Conservation (phyloP, 2,113 vertebrate genomes). For the Salvelinus alpinus region DNA sequence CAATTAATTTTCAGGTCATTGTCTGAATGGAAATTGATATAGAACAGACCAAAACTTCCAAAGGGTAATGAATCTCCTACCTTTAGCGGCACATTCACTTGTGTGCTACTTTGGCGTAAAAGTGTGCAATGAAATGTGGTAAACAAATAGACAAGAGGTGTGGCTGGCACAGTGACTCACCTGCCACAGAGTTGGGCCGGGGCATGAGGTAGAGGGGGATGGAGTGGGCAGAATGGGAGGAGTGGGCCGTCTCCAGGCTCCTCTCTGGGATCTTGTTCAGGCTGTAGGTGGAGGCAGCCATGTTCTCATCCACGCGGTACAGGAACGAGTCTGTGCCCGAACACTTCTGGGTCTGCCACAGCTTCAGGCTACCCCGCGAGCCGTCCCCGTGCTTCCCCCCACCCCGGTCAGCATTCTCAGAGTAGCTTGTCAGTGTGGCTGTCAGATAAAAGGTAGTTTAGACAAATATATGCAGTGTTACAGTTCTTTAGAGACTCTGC, state of each 20-base stretch:
- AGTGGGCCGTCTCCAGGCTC: constrained; percentile 84
- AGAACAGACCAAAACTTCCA: no score
- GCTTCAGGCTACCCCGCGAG: constrained; percentile 89
- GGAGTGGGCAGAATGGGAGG: constrained; percentile 80
- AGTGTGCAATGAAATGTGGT: no score
- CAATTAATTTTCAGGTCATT: no score
- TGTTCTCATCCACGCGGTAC: constrained; percentile 96
- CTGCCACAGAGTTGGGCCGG: constrained; percentile 97
- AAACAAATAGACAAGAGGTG: not conserved
- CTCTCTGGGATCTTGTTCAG: constrained; percentile 97
- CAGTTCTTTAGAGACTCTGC: no score
- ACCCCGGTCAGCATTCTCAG: constrained; percentile 87
- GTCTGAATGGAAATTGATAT: no score
- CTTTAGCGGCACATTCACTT: no score
- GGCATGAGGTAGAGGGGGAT: constrained; percentile 98
- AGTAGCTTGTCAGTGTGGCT: constrained; percentile 98
- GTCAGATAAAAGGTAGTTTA: not conserved
- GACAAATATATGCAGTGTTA: no score
- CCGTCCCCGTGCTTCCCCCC: constrained; percentile 87
- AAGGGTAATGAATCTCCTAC: no score
- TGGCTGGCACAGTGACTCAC: constrained; percentile 74
- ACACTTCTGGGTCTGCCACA: constrained; percentile 93
- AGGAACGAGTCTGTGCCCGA: constrained; percentile 94
- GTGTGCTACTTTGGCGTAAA: no score
- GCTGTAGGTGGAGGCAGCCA: constrained; percentile 96